A percentile compares a stretch with the other conserved stretches of the same genome.
Evolutionary conservation across 2,113 vertebrate species (phyloP).

Genomic region (Psilopogon haemacephalus): DNA sequence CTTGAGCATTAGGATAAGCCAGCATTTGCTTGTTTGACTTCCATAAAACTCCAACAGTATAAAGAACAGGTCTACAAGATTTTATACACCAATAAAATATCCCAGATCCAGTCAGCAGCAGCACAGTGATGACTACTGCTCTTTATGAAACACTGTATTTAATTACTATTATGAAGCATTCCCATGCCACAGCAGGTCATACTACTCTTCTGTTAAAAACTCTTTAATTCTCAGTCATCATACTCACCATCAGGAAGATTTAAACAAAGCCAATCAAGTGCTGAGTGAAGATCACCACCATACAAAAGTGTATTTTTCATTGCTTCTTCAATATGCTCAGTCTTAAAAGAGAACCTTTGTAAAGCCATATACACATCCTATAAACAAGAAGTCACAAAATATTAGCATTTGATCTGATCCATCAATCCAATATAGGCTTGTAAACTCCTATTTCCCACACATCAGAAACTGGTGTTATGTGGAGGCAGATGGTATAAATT

Average conservation of each 20-base stretch:
- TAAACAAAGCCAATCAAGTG: slow-evolving; percentile 97
- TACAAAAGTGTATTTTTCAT: slow-evolving; percentile 94
- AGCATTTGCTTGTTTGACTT: background rate
- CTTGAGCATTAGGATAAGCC: background rate
- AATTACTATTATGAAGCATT: background rate
- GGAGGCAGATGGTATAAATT: background rate
- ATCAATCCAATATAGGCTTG: background rate
- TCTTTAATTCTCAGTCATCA: background rate
- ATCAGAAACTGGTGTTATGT: background rate
- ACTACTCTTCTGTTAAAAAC: background rate
- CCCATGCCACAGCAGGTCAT: fast-evolving
- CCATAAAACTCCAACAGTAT: background rate
- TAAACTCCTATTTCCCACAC: background rate
- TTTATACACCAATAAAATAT: background rate
- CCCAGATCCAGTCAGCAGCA: background rate
- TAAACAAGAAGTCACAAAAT: background rate
- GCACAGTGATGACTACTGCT: fast-evolving
- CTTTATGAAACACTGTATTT: background rate
- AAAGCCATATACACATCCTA: slow-evolving; percentile 95
- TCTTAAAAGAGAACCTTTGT: slow-evolving; percentile 90
- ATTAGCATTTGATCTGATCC: background rate
- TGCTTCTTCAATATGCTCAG: slow-evolving; percentile 94
- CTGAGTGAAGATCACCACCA: slow-evolving; percentile 95
- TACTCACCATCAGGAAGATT: slow-evolving; percentile 90
- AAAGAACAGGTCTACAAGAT: background rate